phyloP scores from a whole-genome alignment of 2,797 vertebrate genomes.

The Glossophaga mutica region DNA sequence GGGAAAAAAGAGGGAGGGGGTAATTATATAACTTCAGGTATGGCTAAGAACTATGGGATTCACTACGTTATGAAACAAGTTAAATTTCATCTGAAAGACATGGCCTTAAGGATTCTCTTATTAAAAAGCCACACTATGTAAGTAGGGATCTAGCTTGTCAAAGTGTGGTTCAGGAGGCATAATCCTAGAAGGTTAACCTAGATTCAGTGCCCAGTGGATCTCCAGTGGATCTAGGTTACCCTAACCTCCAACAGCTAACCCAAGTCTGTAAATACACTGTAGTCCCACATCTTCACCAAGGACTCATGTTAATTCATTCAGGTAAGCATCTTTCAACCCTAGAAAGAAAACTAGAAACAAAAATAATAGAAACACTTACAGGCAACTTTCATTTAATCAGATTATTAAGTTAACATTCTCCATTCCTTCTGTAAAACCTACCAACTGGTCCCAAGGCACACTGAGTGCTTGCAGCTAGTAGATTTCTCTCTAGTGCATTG shows the following conservation, averaged over 20 bases:
- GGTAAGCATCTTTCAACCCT: not conserved
- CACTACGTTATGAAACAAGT: not conserved
- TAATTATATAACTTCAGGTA: constrained; percentile 8
- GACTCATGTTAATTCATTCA: not conserved
- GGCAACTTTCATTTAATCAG: not conserved
- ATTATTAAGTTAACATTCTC: constrained; percentile 7
- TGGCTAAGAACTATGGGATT: not conserved
- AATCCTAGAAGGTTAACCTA: not conserved
- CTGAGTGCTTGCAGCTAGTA: not conserved
- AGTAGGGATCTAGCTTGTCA: not conserved
- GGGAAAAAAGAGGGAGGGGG: accelerated
- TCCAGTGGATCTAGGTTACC: not conserved
- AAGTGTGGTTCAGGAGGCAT: not conserved
- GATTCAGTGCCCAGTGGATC: not conserved
- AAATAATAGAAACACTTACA: not conserved
- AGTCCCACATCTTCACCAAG: not conserved
- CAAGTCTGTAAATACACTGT: not conserved
- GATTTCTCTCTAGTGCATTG: not conserved
- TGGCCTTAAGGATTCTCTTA: not conserved
- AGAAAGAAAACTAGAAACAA: not conserved
- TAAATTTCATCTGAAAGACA: not conserved
- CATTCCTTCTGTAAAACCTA: not conserved
- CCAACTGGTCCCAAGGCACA: not conserved
- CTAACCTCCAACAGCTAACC: not conserved
- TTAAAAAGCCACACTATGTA: not conserved